Evolutionary conservation across 1,140 invertebrate genomes (phyloP).

Genomic region (Bradynema listronoti): DNA sequence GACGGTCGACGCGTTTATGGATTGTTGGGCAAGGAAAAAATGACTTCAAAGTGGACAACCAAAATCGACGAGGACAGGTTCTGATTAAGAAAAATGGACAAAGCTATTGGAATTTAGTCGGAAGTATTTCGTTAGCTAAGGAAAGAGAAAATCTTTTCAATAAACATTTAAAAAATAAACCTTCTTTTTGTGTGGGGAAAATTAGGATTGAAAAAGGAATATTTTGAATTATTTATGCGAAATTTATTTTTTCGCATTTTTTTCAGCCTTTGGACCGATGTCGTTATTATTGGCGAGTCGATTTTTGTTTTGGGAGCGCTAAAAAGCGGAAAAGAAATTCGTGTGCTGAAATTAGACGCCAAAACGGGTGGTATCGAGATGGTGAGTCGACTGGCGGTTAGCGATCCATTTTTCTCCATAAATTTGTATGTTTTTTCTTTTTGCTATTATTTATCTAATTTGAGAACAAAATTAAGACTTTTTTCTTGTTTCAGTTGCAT

Average conservation of each 20-base stretch:
- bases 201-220: too few species aligned
- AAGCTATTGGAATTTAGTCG: too few species aligned
- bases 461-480: too few species aligned
- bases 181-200: too few species aligned
- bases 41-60: background rate
- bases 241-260: too few species aligned
- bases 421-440: too few species aligned
- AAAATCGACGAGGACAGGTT: background rate
- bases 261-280: constrained; percentile 3
- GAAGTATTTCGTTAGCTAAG: too few species aligned
- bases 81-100: too few species aligned
- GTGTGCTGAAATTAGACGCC: background rate
- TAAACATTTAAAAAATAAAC: too few species aligned
- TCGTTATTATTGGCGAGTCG: background rate
- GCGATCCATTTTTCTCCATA: background rate
- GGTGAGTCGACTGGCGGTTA: background rate
- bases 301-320: background rate
- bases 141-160: too few species aligned
- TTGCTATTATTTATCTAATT: too few species aligned
- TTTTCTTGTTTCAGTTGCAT: constrained; percentile 6
- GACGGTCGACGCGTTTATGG: background rate
- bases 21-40: background rate
- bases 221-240: too few species aligned
- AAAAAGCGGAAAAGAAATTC: constrained; percentile 3
- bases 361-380: constrained; percentile 1